These are phyloP conservation scores for Agrotis exclamationis DNA, from an alignment of 2,888 invertebrate genomes.

Conservation along the genomic window DNA sequence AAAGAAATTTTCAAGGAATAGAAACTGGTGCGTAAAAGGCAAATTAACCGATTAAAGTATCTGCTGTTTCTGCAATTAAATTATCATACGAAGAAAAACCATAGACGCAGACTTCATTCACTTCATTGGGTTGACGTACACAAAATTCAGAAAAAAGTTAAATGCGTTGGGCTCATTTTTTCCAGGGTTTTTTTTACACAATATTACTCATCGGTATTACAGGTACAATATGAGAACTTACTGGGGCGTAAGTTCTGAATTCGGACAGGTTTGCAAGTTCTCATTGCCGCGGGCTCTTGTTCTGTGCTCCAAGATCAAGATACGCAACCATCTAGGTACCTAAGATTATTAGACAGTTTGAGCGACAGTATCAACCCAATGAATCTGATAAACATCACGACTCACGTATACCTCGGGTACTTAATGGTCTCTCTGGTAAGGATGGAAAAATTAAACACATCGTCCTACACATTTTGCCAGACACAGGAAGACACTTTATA, in stretches of 20 bases:
- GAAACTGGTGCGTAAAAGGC: conserved; percentile 50
- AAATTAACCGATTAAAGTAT: conserved; percentile 38
- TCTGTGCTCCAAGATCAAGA: conserved; percentile 2
- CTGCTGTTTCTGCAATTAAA: conserved; percentile 8
- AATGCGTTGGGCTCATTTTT: not conserved
- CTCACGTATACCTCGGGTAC: conserved; percentile 7
- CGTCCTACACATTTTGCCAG: conserved; percentile 8
- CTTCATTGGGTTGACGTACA: not conserved
- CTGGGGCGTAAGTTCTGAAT: not conserved
- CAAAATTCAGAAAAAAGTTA: not conserved
- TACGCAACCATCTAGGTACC: not conserved
- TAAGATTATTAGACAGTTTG: not conserved
- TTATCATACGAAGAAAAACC: conserved; percentile 11
- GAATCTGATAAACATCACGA: conserved; percentile 8
- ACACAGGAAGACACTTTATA: conserved; percentile 2
- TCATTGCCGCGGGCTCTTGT: not conserved
- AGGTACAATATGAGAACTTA: not conserved
- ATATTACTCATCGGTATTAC: not conserved
- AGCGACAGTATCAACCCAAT: conserved; percentile 4
- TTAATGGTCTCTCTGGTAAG: conserved; percentile 13
- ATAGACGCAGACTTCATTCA: not conserved
- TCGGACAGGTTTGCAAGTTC: not conserved
- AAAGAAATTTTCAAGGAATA: conserved; percentile 54
- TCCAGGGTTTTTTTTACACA: not conserved
- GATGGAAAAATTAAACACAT: conserved; percentile 18